A percentile compares a stretch with the other conserved stretches of the same genome.
Evolutionary conservation across 2,797 vertebrate species (phyloP).

Genomic region (Pogoniulus pusillus): DNA sequence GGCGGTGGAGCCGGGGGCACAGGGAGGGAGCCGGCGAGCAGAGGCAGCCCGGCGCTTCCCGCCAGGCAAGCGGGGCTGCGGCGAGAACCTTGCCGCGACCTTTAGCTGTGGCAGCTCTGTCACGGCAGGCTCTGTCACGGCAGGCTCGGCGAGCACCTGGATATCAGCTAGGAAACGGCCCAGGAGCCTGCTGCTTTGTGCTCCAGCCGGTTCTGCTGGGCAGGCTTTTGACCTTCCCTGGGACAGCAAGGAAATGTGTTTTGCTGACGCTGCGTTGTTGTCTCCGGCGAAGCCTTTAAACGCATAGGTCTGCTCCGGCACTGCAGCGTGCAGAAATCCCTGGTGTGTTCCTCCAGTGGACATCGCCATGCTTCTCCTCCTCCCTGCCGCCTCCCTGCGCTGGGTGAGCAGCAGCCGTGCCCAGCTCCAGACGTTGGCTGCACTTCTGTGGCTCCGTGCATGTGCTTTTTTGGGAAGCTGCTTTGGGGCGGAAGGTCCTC

Average conservation of each 20-base stretch:
- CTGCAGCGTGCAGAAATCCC: background rate
- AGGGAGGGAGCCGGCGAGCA: rapidly evolving
- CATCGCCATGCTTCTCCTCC: background rate
- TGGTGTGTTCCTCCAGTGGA: background rate
- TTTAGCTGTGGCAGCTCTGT: slow-evolving; percentile 33
- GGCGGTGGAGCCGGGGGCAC: background rate
- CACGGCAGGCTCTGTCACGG: background rate
- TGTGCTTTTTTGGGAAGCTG: background rate
- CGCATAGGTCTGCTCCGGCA: background rate
- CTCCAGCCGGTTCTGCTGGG: background rate
- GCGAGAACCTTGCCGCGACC: slow-evolving; percentile 27
- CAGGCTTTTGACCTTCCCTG: slow-evolving; percentile 28
- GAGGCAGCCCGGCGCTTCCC: background rate
- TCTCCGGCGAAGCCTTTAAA: slow-evolving; percentile 33
- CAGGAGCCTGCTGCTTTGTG: background rate
- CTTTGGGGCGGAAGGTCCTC: background rate
- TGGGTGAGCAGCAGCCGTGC: background rate
- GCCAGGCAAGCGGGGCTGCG: background rate
- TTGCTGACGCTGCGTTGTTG: slow-evolving; percentile 26
- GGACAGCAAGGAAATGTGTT: background rate
- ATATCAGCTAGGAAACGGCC: slow-evolving; percentile 34
- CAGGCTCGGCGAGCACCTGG: background rate
- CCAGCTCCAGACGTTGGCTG: background rate
- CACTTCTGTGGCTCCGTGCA: background rate
- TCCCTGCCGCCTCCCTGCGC: background rate